These are phyloP conservation scores for Dermatemys mawii DNA, from an alignment of 2,113 vertebrate genomes.

Conservation along the genomic window DNA sequence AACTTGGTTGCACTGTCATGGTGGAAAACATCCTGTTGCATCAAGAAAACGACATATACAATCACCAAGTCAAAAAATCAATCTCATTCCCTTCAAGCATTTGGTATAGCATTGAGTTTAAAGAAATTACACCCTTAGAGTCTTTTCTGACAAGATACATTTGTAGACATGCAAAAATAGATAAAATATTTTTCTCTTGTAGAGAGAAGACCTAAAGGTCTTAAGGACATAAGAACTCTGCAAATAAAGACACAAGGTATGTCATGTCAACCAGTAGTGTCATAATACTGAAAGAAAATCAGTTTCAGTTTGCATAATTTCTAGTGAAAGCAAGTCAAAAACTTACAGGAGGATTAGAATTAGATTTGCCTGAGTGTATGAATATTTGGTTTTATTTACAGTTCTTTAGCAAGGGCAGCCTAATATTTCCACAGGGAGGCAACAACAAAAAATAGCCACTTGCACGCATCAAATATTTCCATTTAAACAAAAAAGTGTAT, in stretches of 20 bases:
- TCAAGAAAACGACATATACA: constrained; percentile 79
- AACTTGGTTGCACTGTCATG: constrained; percentile 50
- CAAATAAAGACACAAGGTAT: constrained; percentile 49
- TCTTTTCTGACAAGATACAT: constrained; percentile 63
- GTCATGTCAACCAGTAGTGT: constrained; percentile 46
- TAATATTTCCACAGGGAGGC: constrained; percentile 46
- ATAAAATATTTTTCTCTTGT: constrained; percentile 84
- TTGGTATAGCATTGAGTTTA: constrained; percentile 70
- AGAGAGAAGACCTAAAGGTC: constrained; percentile 90
- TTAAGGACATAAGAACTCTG: constrained; percentile 77
- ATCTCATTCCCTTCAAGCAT: constrained; percentile 79
- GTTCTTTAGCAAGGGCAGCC: constrained; percentile 51
- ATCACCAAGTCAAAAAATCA: constrained; percentile 82
- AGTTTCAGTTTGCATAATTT: background rate
- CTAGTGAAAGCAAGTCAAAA: constrained; percentile 16
- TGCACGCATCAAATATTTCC: constrained; percentile 18
- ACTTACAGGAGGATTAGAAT: background rate
- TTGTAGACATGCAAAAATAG: constrained; percentile 80
- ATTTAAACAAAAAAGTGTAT: background rate
- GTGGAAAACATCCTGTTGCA: constrained; percentile 56
- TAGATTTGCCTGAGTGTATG: constrained; percentile 37
- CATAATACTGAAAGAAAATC: constrained; percentile 75
- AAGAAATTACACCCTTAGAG: constrained; percentile 60
- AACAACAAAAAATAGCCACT: constrained; percentile 36
- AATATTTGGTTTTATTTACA: constrained; percentile 61